Percentiles rank a stretch among this genome's conserved stretches.
Conservation (phyloP, 2,888 invertebrate species). For the Monopis laevigella region DNA sequence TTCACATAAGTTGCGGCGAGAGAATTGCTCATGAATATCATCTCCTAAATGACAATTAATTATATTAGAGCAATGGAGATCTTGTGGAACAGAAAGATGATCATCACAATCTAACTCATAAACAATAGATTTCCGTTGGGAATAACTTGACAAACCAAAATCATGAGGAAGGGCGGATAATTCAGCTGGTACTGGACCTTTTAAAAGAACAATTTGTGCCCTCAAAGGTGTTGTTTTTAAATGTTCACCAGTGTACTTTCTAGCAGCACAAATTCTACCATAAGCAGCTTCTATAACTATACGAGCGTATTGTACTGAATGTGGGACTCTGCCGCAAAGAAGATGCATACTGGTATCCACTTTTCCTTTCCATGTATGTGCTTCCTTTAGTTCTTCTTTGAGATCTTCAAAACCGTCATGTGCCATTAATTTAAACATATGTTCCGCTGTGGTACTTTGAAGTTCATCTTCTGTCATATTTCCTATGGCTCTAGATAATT, state of each 20-base stretch:
- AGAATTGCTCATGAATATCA: slow-evolving; percentile 26
- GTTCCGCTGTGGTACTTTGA: slow-evolving; percentile 30
- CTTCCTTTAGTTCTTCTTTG: slow-evolving; percentile 11
- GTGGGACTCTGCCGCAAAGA: slow-evolving; percentile 25
- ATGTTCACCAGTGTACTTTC: slow-evolving; percentile 18
- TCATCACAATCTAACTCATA: slow-evolving; percentile 25
- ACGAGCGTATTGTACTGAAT: slow-evolving; percentile 32
- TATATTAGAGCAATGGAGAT: slow-evolving; percentile 28
- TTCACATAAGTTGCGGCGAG: slow-evolving; percentile 32
- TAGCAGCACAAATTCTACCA: slow-evolving; percentile 20
- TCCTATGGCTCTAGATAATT: slow-evolving; percentile 25
- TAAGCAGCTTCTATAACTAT: slow-evolving; percentile 29
- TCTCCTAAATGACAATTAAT: slow-evolving; percentile 31
- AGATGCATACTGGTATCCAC: slow-evolving; percentile 24
- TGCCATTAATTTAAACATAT: slow-evolving; percentile 33
- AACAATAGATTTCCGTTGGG: slow-evolving; percentile 23
- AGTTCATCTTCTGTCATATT: slow-evolving; percentile 27
- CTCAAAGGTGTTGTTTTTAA: slow-evolving; percentile 20
- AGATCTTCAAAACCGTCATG: slow-evolving; percentile 17
- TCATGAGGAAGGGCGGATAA: background rate
- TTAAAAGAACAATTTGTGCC: slow-evolving; percentile 29
- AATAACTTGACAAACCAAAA: slow-evolving; percentile 23
- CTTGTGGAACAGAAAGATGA: slow-evolving; percentile 22
- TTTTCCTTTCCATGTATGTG: slow-evolving; percentile 25
- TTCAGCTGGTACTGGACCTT: slow-evolving; percentile 15